phyloP scores from a whole-genome alignment of 2,113 vertebrate species.

The Pogona vitticeps region DNA sequence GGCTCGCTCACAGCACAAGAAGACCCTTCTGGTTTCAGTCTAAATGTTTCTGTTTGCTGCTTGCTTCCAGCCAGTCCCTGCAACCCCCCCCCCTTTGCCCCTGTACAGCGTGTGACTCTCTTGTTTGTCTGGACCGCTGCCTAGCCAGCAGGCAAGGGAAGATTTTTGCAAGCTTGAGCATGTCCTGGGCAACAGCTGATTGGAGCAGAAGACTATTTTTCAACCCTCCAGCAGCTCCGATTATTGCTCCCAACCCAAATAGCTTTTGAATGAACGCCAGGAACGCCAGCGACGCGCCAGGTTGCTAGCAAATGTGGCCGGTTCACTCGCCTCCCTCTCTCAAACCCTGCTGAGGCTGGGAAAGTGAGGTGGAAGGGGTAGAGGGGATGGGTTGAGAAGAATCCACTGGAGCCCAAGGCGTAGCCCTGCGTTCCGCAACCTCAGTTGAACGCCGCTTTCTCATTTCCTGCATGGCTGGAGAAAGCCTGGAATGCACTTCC shows the following conservation, averaged over 20 bases:
- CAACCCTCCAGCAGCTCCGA: background rate
- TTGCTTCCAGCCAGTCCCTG: background rate
- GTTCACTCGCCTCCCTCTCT: background rate
- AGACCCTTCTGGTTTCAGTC: background rate
- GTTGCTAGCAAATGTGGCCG: background rate
- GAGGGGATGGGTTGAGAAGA: background rate
- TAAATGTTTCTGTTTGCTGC: background rate
- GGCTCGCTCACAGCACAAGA: background rate
- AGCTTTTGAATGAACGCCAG: slow-evolving; percentile 1
- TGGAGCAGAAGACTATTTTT: slow-evolving; percentile 4
- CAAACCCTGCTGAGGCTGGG: background rate
- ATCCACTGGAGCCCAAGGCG: background rate
- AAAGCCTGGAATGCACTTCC: background rate
- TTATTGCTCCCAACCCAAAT: background rate
- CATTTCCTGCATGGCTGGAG: background rate
- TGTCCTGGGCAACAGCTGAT: slow-evolving; percentile 27
- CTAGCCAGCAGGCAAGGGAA: background rate
- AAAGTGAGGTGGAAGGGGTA: background rate
- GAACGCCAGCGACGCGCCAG: background rate
- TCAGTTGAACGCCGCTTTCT: background rate
- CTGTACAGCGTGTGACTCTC: too few species aligned
- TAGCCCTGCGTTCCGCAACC: background rate
- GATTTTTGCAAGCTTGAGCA: slow-evolving; percentile 1
- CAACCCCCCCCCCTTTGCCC: background rate
- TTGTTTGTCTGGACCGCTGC: background rate